These are phyloP conservation scores for Thecocarcelia acutangulata DNA, from an alignment of 2,888 invertebrate genomes.

Conservation along the genomic window DNA sequence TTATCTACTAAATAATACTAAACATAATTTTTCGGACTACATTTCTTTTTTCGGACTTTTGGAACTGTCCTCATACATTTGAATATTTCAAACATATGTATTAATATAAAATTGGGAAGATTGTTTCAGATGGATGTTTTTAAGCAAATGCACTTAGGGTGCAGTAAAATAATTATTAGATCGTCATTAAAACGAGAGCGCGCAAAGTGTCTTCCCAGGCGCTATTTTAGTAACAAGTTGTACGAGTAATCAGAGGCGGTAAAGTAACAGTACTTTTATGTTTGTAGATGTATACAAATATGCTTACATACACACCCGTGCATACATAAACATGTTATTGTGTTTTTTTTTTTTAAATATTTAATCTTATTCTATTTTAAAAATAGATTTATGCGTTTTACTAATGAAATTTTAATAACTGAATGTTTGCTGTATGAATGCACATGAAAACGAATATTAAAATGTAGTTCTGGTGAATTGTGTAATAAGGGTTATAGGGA, in stretches of 20 bases:
- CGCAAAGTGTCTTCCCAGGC: slow-evolving; percentile 77
- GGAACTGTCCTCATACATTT: neutral
- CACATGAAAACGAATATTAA: slow-evolving; percentile 20
- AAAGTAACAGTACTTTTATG: slow-evolving; percentile 46
- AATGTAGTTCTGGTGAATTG: slow-evolving; percentile 37
- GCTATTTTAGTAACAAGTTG: slow-evolving; percentile 74
- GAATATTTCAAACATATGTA: neutral
- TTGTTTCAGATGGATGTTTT: slow-evolving; percentile 10
- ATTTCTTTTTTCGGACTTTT: neutral
- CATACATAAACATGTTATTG: neutral
- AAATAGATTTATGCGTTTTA: slow-evolving; percentile 44
- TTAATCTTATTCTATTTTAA: too few species aligned
- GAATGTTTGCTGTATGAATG: slow-evolving; percentile 14
- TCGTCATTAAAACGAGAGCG: slow-evolving; percentile 70
- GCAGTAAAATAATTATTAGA: slow-evolving; percentile 72
- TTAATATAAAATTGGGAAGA: neutral
- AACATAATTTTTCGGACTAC: too few species aligned
- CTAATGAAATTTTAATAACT: slow-evolving; percentile 64
- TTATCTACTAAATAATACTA: too few species aligned
- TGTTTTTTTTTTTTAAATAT: slow-evolving; percentile 8
- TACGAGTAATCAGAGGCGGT: slow-evolving; percentile 41
- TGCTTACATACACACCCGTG: slow-evolving; percentile 3
- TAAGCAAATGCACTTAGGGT: slow-evolving; percentile 44
- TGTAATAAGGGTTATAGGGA: slow-evolving; percentile 53
- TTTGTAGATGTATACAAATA: slow-evolving; percentile 25